A percentile compares a stretch with the other conserved stretches of the same genome.
Evolutionary conservation across 2,888 invertebrate genomes (phyloP).

Genomic region (Apamea sordens): DNA sequence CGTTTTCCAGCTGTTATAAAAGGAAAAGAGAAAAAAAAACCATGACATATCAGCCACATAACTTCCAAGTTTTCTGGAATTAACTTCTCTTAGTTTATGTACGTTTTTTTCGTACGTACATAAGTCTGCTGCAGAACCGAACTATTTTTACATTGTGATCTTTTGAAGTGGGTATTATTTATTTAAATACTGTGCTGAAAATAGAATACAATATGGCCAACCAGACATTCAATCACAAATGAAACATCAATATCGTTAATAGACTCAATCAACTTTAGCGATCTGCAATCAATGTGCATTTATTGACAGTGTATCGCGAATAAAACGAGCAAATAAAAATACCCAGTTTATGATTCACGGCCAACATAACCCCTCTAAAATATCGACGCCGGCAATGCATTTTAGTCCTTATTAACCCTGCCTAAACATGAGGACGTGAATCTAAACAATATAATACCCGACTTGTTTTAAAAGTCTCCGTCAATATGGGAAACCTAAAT

Average conservation of each 20-base stretch:
- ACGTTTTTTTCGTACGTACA: background rate
- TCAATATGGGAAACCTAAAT: constrained; percentile 56
- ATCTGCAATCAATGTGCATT: constrained; percentile 71
- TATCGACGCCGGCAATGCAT: constrained; percentile 33
- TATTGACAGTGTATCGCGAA: constrained; percentile 67
- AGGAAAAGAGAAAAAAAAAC: constrained; percentile 21
- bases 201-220: constrained; percentile 32
- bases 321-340: constrained; percentile 65
- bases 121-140: background rate
- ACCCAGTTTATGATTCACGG: constrained; percentile 75
- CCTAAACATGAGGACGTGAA: constrained; percentile 63
- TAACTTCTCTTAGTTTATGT: constrained; percentile 16
- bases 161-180: background rate
- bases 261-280: constrained; percentile 63
- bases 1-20: constrained; percentile 59
- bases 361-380: constrained; percentile 62
- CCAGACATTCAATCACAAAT: constrained; percentile 56
- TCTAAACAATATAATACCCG: constrained; percentile 66
- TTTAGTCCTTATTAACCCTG: constrained; percentile 40
- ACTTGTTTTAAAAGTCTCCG: constrained; percentile 64
- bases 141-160: background rate
- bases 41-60: constrained; percentile 32
- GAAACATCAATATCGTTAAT: constrained; percentile 46
- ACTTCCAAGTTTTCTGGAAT: constrained; percentile 42
- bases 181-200: constrained; percentile 9